Conservation (phyloP, 2,888 invertebrate species). For the Phlogophora meticulosa region DNA sequence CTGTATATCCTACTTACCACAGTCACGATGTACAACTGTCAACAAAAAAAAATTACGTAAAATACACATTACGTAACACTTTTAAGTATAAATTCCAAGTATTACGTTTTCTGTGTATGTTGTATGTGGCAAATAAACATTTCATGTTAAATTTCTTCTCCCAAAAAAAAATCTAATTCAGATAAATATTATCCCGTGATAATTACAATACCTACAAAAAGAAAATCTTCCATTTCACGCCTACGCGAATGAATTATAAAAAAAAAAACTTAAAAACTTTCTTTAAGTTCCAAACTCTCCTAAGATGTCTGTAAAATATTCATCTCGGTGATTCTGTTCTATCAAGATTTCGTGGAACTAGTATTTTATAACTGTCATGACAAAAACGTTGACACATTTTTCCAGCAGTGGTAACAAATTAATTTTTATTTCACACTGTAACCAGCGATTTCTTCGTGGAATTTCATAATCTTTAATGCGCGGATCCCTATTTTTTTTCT, state of each 20-base stretch:
- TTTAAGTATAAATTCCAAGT: no score
- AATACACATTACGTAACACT: no score
- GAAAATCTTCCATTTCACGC: constrained; percentile 23
- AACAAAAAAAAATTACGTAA: no score
- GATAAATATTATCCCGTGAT: constrained; percentile 9
- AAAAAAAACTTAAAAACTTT: constrained; percentile 43
- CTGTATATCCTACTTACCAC: no score
- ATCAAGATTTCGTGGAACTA: constrained; percentile 30
- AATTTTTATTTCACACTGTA: background rate
- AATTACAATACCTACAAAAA: constrained; percentile 29
- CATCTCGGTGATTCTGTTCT: constrained; percentile 23
- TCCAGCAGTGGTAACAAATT: background rate
- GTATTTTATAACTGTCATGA: constrained; percentile 13
- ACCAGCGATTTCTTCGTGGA: no score
- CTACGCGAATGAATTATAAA: constrained; percentile 42
- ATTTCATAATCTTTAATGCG: no score
- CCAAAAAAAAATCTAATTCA: background rate
- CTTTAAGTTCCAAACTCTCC: constrained; percentile 20
- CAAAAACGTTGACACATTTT: constrained; percentile 19
- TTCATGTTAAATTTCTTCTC: no score
- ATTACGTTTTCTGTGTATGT: no score
- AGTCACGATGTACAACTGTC: no score
- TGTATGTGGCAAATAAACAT: no score
- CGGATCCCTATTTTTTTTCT: no score
- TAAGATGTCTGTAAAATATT: constrained; percentile 37